These are phyloP conservation scores for Mythimna pallens DNA, from an alignment of 2,888 invertebrate genomes.

Conservation along the genomic window DNA sequence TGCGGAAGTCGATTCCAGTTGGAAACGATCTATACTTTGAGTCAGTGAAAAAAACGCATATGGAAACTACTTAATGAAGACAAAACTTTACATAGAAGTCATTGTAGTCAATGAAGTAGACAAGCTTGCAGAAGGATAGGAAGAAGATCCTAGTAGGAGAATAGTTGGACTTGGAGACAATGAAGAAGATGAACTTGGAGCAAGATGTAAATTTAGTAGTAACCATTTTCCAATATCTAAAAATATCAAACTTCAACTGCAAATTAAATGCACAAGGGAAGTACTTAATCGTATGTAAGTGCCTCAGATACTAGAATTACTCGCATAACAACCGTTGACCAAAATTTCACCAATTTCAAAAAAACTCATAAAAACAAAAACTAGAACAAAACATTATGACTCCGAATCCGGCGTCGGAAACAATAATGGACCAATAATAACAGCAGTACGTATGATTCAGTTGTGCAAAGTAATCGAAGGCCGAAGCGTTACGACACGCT, in stretches of 20 bases:
- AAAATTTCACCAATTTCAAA: constrained; percentile 13
- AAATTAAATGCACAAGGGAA: neutral
- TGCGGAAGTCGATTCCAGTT: neutral
- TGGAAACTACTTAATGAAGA: neutral
- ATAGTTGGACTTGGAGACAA: too few relatives aligned
- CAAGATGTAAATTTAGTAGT: neutral
- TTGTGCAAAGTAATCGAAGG: constrained; percentile 66
- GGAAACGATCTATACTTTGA: too few relatives aligned
- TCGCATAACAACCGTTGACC: neutral
- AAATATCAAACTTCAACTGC: neutral
- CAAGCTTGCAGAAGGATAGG: neutral
- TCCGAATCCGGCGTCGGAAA: constrained; percentile 32
- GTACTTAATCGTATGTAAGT: neutral
- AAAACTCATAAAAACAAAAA: constrained; percentile 35
- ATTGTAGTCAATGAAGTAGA: neutral
- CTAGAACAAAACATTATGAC: constrained; percentile 39
- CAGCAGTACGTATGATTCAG: constrained; percentile 59
- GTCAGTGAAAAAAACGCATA: neutral
- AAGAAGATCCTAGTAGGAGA: neutral
- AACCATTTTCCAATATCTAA: neutral
- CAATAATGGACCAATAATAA: constrained; percentile 55
- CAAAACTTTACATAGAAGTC: neutral
- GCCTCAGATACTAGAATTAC: neutral
- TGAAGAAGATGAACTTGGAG: neutral
- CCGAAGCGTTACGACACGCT: constrained; percentile 51